Conservation (phyloP, 1,140 invertebrate genomes). For the Lordiphosa mommai region DNA sequence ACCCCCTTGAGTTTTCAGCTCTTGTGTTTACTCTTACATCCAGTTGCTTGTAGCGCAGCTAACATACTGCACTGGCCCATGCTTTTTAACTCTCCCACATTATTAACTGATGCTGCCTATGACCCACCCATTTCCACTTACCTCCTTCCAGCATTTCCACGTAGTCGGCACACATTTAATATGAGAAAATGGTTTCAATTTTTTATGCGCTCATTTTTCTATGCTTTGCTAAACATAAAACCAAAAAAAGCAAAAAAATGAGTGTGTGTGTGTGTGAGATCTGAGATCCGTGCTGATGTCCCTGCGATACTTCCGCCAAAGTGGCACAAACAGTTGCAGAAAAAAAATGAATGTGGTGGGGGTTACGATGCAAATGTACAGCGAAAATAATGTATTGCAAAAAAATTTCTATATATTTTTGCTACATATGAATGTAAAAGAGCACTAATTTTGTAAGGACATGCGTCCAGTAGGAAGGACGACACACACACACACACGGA, state of each 20-base stretch:
- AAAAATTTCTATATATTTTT: slow-evolving; percentile 51
- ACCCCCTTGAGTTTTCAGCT: too few species aligned
- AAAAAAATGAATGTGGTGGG: slow-evolving; percentile 19
- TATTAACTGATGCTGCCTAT: slow-evolving; percentile 42
- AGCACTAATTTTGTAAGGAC: slow-evolving; percentile 77
- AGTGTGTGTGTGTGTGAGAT: slow-evolving; percentile 10
- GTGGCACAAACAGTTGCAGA: slow-evolving; percentile 59
- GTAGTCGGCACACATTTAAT: slow-evolving; percentile 71
- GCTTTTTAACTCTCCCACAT: slow-evolving; percentile 6
- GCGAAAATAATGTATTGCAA: slow-evolving; percentile 63
- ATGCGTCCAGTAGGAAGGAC: slow-evolving; percentile 51
- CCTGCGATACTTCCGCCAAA: slow-evolving; percentile 73
- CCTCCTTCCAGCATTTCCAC: slow-evolving; percentile 1
- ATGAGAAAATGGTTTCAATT: slow-evolving; percentile 75
- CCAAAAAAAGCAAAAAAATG: slow-evolving; percentile 25
- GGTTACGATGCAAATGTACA: slow-evolving; percentile 24
- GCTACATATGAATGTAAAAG: slow-evolving; percentile 48
- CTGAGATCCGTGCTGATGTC: slow-evolving; percentile 49
- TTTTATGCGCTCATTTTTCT: slow-evolving; percentile 59
- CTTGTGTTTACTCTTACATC: too few species aligned
- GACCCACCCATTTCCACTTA: slow-evolving; percentile 20
- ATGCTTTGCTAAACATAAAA: slow-evolving; percentile 47
- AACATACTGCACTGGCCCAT: slow-evolving; percentile 12
- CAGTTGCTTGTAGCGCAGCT: neutral
- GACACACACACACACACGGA: neutral